These are phyloP conservation scores for Germaria angustata DNA, from an alignment of 2,888 invertebrate genomes.

Conservation along the genomic window DNA sequence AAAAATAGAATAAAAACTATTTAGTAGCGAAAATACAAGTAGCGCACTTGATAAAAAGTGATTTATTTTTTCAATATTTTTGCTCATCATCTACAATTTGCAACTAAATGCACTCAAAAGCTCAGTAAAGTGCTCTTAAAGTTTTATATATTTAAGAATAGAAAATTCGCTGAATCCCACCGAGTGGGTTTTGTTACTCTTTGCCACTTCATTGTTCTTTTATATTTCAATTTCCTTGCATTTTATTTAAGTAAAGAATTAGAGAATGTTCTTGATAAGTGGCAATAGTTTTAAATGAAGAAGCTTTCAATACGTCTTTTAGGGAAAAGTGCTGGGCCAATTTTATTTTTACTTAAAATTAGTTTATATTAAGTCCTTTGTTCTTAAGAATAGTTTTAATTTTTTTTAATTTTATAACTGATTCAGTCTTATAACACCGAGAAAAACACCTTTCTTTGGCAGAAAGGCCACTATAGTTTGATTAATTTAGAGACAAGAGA, in stretches of 20 bases:
- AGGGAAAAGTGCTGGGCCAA: neutral
- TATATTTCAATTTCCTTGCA: slow-evolving; percentile 1
- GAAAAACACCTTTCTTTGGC: too few relatives aligned
- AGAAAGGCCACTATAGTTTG: too few relatives aligned
- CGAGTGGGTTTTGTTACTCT: slow-evolving; percentile 4
- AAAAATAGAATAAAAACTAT: slow-evolving; percentile 38
- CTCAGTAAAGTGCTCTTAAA: slow-evolving; percentile 59
- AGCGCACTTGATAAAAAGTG: slow-evolving; percentile 51
- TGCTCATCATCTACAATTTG: slow-evolving; percentile 47
- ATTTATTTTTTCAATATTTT: slow-evolving; percentile 50
- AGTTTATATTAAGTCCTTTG: too few relatives aligned
- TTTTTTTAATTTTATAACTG: too few relatives aligned
- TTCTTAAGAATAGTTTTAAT: too few relatives aligned
- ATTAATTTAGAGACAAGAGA: too few relatives aligned
- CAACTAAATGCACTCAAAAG: slow-evolving; percentile 60
- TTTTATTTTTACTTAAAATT: neutral
- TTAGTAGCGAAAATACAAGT: slow-evolving; percentile 42
- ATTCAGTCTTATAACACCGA: too few relatives aligned
- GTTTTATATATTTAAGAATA: slow-evolving; percentile 45
- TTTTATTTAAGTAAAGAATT: slow-evolving; percentile 20
- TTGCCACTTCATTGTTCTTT: slow-evolving; percentile 5
- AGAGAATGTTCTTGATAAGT: slow-evolving; percentile 38
- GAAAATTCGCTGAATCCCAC: slow-evolving; percentile 37
- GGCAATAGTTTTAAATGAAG: slow-evolving; percentile 42
- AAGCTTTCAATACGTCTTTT: neutral